Evolutionary conservation across 2,888 invertebrate genomes (phyloP), one percentile per base, ranked within the genome.

Genomic region (Aromia moschata): DNA sequence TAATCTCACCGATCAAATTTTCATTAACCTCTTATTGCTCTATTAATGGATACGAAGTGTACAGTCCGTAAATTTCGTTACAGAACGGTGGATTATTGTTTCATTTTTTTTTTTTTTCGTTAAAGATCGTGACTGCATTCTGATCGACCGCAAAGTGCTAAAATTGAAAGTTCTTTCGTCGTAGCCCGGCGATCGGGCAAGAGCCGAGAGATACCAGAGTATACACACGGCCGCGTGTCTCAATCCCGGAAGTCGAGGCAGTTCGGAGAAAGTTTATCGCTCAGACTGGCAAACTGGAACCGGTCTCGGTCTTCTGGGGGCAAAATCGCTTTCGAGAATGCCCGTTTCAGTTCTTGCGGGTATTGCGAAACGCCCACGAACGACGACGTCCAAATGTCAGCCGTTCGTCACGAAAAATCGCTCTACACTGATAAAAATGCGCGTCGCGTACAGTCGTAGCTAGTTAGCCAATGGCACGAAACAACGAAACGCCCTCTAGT

Each of bases 161-260:
- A 62, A 62, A 62, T 62, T 51, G 61, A 62, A 62, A 62, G 61
- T 62, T 41, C n/a, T n/a, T n/a, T n/a, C 40, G 43, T 51, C 58
- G 58, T 46, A 57, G 56, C 20, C n/a, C 51, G n/a, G 17, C 51
- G 56, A 57, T 51, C 56, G 45, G 51, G 51, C 51, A 11, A 57
- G 44, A 25, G n/a, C 37, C 49, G 49, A 31, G 46, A 49, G 49
- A 54, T 58, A 54, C 58, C 58, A 54, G 54, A 54, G 54, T 53
- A 53, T n/a, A n/a, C n/a, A n/a, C n/a, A n/a, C n/a, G n/a, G 40
- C 46, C 41, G 44, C 40, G 40, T 49, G 47, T 76, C 74, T 70
- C 74, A 77, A 77, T 76, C 77, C 76, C 77, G 77, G 77, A 77
- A 77, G 66, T 69, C 56, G 59, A 43, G 37, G 56, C 64, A 69